Conservation (phyloP, 2,888 invertebrate genomes). For the Machimus atricapillus region DNA sequence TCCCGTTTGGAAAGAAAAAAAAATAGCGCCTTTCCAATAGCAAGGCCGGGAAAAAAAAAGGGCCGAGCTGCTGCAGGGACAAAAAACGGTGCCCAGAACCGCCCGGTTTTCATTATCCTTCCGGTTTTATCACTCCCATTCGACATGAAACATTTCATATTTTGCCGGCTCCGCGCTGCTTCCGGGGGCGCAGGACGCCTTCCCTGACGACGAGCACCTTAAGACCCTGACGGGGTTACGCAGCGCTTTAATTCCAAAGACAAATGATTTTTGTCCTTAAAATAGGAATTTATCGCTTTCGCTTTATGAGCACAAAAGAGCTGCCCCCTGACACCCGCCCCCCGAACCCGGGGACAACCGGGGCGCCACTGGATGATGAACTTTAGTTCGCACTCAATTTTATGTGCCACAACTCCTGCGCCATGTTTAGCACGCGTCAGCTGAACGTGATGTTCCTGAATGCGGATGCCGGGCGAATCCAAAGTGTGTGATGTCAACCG, state of each 20-base stretch:
- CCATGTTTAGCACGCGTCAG: conserved; percentile 44
- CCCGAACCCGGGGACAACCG: neutral
- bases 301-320: conserved; percentile 35
- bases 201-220: neutral
- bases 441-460: conserved; percentile 43
- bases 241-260: conserved; percentile 33
- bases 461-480: conserved; percentile 11
- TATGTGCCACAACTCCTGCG: conserved; percentile 22
- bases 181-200: neutral
- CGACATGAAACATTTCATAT: conserved; percentile 41
- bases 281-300: conserved; percentile 38
- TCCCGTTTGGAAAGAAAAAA: conserved; percentile 16
- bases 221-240: neutral
- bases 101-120: conserved; percentile 40
- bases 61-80: neutral
- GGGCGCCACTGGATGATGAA: neutral
- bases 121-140: conserved; percentile 33
- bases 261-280: conserved; percentile 37
- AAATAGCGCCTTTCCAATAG: neutral
- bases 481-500: conserved; percentile 14
- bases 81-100: conserved; percentile 21
- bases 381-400: conserved; percentile 38
- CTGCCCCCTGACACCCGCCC: neutral
- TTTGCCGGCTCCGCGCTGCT: neutral
- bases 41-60: neutral